Evolutionary conservation across 1,140 invertebrate genomes (phyloP).

Genomic region (Saxidomus purpurata): DNA sequence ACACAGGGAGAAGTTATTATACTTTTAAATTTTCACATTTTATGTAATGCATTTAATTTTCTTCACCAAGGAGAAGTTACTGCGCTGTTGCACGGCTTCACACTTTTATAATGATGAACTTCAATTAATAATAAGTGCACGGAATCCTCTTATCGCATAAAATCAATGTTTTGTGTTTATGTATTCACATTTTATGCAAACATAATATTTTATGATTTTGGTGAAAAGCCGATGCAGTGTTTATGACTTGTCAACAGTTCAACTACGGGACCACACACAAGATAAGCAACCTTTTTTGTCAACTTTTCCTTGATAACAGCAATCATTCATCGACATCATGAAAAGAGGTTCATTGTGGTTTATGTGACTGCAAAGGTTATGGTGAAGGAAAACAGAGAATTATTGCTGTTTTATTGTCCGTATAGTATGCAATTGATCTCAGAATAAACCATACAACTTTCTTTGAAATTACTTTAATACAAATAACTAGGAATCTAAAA

Average conservation of each 20-base stretch:
- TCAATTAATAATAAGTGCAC: background rate
- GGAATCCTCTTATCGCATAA: slow-evolving; percentile 42
- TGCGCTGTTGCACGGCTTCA: too few species aligned
- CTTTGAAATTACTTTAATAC: background rate
- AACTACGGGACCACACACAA: slow-evolving; percentile 18
- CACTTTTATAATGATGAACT: slow-evolving; percentile 51
- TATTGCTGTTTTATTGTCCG: background rate
- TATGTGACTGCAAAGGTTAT: background rate
- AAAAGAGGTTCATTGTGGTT: background rate
- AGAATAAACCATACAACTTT: background rate
- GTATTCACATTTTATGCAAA: slow-evolving; percentile 45
- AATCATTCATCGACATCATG: background rate
- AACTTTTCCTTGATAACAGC: background rate
- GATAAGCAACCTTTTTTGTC: background rate
- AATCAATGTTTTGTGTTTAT: slow-evolving; percentile 42
- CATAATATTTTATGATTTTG: background rate
- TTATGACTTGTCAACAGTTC: slow-evolving; percentile 5
- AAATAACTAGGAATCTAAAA: background rate
- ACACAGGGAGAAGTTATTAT: too few species aligned
- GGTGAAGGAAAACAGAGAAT: background rate
- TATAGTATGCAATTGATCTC: background rate
- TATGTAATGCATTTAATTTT: too few species aligned
- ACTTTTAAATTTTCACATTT: too few species aligned
- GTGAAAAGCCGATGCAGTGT: background rate
- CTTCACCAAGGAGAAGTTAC: too few species aligned